A percentile compares a stretch with the other conserved stretches of the same genome.
Conservation (phyloP, 2,113 vertebrate species). For the Psammodynastes pulverulentus region DNA sequence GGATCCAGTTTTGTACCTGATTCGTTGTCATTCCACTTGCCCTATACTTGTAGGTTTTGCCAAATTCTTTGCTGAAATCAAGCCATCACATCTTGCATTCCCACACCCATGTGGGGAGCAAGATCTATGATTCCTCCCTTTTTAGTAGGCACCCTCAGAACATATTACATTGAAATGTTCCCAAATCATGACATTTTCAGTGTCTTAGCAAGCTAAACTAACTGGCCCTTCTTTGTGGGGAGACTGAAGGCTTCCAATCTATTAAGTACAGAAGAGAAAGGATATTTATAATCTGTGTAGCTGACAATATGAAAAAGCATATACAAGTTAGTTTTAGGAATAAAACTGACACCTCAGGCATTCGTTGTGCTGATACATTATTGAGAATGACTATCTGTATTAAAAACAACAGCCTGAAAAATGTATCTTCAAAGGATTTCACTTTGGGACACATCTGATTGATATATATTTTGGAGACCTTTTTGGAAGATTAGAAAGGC, state of each 20-base stretch:
- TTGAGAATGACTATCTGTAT: conserved; percentile 14
- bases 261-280: conserved; percentile 38
- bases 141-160: neutral
- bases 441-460: neutral
- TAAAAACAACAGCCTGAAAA: neutral
- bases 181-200: neutral
- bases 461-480: neutral
- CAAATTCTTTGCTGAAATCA: neutral
- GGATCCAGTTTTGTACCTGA: neutral
- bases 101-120: neutral
- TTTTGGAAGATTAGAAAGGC: neutral
- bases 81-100: neutral
- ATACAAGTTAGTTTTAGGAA: conserved; percentile 24
- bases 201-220: conserved; percentile 16
- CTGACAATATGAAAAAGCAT: neutral
- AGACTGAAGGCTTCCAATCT: conserved; percentile 27
- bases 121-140: neutral
- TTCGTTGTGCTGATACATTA: neutral
- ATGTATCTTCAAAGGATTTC: neutral
- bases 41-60: neutral
- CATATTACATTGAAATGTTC: neutral
- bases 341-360: neutral
- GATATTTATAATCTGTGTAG: conserved; percentile 15
- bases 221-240: neutral
- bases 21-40: neutral